These are phyloP conservation scores for Agapornis roseicollis DNA, from an alignment of 2,113 vertebrate species.

Conservation along the genomic window DNA sequence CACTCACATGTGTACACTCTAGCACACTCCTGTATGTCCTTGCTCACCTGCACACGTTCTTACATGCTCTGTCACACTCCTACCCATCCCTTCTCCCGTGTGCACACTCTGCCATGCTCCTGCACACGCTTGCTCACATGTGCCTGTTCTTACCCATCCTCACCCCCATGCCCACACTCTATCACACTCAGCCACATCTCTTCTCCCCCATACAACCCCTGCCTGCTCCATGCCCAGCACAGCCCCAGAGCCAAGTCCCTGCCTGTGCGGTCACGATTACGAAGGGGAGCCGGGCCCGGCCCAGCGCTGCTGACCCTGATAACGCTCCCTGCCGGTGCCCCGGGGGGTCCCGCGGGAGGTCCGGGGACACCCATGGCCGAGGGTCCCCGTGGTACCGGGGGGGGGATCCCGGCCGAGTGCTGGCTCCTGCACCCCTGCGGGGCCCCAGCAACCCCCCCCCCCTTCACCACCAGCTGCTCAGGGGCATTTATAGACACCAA, in stretches of 20 bases:
- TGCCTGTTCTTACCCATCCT: neutral
- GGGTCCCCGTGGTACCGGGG: neutral
- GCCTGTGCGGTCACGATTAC: neutral
- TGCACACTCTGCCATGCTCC: rapidly evolving
- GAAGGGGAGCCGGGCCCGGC: rapidly evolving
- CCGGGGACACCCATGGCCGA: neutral
- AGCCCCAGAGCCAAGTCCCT: neutral
- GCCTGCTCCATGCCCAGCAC: rapidly evolving
- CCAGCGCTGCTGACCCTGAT: neutral
- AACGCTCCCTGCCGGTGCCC: neutral
- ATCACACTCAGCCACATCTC: neutral
- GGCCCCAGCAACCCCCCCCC: neutral
- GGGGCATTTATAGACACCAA: conserved; percentile 50
- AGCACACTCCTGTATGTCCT: neutral
- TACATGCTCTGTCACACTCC: neutral
- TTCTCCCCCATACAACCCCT: neutral
- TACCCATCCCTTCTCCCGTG: rapidly evolving
- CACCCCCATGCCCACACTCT: neutral
- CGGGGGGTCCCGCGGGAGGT: neutral
- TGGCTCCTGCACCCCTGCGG: neutral
- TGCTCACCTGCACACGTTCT: rapidly evolving
- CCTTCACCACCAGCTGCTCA: neutral
- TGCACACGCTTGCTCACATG: neutral
- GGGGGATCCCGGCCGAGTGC: rapidly evolving
- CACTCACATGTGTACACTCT: neutral